These are phyloP conservation scores for Phataginus tetradactyla DNA, from an alignment of 2,797 vertebrate species.

Conservation along the genomic window DNA sequence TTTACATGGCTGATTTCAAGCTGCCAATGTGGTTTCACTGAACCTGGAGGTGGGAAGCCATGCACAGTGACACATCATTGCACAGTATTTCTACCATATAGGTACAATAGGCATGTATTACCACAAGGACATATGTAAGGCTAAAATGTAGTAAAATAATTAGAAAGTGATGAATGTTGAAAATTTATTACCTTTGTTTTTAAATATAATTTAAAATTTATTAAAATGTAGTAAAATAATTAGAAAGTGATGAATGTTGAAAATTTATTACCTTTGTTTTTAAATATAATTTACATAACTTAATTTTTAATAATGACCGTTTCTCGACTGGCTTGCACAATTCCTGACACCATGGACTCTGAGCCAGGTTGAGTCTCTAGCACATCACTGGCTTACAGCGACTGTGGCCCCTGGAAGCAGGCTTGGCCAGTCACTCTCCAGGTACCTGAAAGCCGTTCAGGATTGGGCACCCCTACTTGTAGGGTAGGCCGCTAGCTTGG, in stretches of 20 bases:
- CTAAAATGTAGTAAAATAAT: background rate
- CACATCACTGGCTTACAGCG: background rate
- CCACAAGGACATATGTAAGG: background rate
- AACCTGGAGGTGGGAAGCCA: background rate
- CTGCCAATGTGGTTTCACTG: background rate
- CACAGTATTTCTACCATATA: background rate
- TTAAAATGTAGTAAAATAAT: background rate
- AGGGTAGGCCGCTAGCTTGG: fast-evolving
- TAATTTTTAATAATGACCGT: conserved; percentile 10
- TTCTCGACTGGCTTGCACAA: background rate
- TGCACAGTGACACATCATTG: fast-evolving
- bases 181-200: background rate
- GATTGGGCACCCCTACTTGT: background rate
- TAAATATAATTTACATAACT: background rate
- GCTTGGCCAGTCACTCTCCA: background rate
- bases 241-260: background rate
- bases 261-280: background rate
- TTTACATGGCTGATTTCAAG: background rate
- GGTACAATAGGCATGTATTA: background rate
- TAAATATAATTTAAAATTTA: background rate
- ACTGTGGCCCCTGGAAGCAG: background rate
- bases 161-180: background rate
- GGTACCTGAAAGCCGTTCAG: background rate
- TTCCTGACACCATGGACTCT: background rate
- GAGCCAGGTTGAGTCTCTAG: too few species aligned